Percentiles rank a stretch among this genome's conserved stretches.
These are phyloP conservation scores for Zoanthus sansibaricus DNA, from an alignment of 92 coral and sea anemone species.

Conservation along the genomic window DNA sequence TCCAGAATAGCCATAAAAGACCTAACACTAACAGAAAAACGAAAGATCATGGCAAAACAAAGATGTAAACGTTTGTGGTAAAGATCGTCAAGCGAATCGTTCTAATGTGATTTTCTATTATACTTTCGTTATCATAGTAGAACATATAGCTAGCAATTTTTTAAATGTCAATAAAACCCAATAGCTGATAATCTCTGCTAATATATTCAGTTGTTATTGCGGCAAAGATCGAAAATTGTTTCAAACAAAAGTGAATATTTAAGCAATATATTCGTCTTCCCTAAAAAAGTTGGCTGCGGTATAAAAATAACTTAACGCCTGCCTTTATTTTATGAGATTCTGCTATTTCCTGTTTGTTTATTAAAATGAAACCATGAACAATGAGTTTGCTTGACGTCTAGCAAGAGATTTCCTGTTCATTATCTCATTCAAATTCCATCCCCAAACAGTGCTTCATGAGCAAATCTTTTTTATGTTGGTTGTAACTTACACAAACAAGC, in stretches of 20 bases:
- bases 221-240: not conserved
- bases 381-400: slow-evolving; percentile 68
- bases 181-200: slow-evolving; percentile 37
- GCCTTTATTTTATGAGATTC: slow-evolving; percentile 44
- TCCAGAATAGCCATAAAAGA: not conserved
- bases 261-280: not conserved
- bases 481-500: not conserved
- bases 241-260: not conserved
- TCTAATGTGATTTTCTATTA: not conserved
- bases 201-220: not conserved
- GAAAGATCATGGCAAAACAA: not conserved
- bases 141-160: slow-evolving; percentile 14
- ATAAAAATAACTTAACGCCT: not conserved
- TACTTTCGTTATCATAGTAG: not conserved
- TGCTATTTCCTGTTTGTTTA: slow-evolving; percentile 83
- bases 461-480: slow-evolving; percentile 22
- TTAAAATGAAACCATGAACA: slow-evolving; percentile 77
- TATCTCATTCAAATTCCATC: slow-evolving; percentile 56
- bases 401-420: slow-evolving; percentile 76
- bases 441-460: slow-evolving; percentile 55
- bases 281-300: too few relatives aligned
- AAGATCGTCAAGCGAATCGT: not conserved
- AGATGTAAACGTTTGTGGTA: not conserved
- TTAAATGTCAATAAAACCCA: slow-evolving; percentile 28
- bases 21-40: not conserved